Conservation (phyloP, 2,113 vertebrate genomes). For the Ifrita kowaldi region DNA sequence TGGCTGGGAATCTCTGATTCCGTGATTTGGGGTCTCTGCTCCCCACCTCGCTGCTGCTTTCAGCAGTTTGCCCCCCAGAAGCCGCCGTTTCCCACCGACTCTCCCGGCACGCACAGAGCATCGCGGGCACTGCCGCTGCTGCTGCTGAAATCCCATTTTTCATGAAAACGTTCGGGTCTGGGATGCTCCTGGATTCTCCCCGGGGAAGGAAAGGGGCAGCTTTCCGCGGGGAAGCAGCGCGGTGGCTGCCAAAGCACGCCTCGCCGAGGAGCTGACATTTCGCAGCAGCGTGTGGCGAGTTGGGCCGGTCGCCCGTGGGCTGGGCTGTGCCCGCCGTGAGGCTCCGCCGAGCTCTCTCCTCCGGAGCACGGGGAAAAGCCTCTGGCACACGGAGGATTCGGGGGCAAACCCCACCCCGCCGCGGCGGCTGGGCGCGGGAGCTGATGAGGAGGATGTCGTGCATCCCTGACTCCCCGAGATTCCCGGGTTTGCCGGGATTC, state of each 20-base stretch:
- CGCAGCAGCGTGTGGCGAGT: background rate
- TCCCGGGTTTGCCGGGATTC: background rate
- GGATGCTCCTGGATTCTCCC: background rate
- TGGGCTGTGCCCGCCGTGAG: background rate
- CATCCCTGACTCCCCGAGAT: background rate
- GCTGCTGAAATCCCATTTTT: background rate
- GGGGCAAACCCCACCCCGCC: accelerated
- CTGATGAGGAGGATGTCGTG: accelerated
- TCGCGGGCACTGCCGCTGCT: accelerated
- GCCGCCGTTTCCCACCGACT: accelerated
- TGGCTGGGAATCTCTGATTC: background rate
- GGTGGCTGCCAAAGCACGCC: background rate
- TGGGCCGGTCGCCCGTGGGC: background rate
- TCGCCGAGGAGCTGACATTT: background rate
- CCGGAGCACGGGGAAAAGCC: background rate
- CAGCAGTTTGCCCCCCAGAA: background rate
- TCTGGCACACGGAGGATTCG: accelerated
- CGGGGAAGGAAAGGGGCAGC: background rate
- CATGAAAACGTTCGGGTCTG: accelerated
- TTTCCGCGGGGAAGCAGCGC: background rate
- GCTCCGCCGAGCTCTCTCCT: background rate
- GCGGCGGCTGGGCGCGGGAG: accelerated
- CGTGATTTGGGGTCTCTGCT: background rate
- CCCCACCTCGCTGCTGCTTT: background rate
- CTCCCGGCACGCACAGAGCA: background rate